These are phyloP conservation scores for Oplegnathus fasciatus DNA, from an alignment of 2,113 vertebrate species.

Conservation along the genomic window DNA sequence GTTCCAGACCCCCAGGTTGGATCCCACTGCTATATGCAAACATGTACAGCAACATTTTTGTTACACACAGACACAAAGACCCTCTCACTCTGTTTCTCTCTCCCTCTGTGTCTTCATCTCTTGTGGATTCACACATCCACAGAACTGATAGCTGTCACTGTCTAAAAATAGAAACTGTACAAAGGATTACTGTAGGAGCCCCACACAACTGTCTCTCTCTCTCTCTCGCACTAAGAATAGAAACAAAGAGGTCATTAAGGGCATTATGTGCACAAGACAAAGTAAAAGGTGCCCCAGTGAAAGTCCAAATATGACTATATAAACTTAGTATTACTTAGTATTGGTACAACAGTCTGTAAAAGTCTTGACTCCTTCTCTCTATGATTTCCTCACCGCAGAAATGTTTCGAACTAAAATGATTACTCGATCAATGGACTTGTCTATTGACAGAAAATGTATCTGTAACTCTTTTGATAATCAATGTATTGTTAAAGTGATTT, in stretches of 20 bases:
- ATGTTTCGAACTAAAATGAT: neutral
- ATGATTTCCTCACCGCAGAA: neutral
- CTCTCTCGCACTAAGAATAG: slow-evolving; percentile 33
- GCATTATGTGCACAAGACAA: slow-evolving; percentile 30
- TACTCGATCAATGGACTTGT: neutral
- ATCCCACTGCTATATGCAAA: neutral
- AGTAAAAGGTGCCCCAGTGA: slow-evolving; percentile 23
- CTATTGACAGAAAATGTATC: neutral
- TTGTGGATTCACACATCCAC: slow-evolving; percentile 16
- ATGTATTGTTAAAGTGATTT: neutral
- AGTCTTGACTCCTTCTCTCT: neutral
- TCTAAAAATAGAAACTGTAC: slow-evolving; percentile 53
- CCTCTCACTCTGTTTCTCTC: neutral
- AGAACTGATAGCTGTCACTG: slow-evolving; percentile 22
- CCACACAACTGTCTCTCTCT: slow-evolving; percentile 10
- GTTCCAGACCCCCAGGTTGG: neutral
- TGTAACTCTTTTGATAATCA: neutral
- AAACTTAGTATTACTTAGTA: neutral
- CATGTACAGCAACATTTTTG: neutral
- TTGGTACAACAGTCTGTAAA: too few species aligned
- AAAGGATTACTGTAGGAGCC: slow-evolving; percentile 45
- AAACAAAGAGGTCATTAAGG: slow-evolving; percentile 44
- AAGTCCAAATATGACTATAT: neutral
- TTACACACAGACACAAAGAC: slow-evolving; percentile 15
- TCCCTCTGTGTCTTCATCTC: neutral